phyloP scores from a whole-genome alignment of 2,113 vertebrate species.

The Apistogramma diplotaenia region DNA sequence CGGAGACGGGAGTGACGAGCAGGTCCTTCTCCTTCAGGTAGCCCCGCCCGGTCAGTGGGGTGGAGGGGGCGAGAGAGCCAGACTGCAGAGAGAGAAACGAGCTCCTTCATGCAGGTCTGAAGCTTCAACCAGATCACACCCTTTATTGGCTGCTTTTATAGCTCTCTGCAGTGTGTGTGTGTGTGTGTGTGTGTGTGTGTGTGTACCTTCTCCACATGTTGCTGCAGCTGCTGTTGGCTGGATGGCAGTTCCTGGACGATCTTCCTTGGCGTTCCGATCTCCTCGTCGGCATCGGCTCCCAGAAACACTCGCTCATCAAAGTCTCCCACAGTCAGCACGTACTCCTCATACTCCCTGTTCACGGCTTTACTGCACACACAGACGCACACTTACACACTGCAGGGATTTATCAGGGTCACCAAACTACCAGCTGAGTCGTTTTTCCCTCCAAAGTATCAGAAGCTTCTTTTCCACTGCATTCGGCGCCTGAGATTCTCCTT shows the following conservation, averaged over 20 bases:
- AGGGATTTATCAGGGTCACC: not conserved
- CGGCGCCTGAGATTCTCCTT: too few relatives aligned
- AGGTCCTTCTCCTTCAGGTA: constrained; percentile 94
- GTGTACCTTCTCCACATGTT: constrained; percentile 90
- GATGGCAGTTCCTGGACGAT: constrained; percentile 63
- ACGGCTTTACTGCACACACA: constrained; percentile 84
- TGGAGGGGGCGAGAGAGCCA: constrained; percentile 88
- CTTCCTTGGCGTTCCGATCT: constrained; percentile 92
- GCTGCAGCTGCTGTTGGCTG: constrained; percentile 82
- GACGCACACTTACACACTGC: not conserved
- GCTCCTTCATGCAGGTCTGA: not conserved
- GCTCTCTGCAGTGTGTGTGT: rapidly evolving
- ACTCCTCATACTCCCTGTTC: constrained; percentile 96
- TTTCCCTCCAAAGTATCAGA: not conserved
- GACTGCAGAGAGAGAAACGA: constrained; percentile 34
- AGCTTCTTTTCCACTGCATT: not conserved
- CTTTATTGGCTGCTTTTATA: not conserved
- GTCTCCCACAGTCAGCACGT: constrained; percentile 92
- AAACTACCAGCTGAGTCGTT: not conserved
- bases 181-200: not conserved
- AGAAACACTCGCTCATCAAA: constrained; percentile 97
- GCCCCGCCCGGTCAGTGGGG: constrained; percentile 90
- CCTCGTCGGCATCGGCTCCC: constrained; percentile 92
- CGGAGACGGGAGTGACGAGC: constrained; percentile 89
- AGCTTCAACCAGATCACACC: not conserved